Evolutionary conservation across 2,797 vertebrate genomes (phyloP).

Genomic region (Corythornis leucogaster): DNA sequence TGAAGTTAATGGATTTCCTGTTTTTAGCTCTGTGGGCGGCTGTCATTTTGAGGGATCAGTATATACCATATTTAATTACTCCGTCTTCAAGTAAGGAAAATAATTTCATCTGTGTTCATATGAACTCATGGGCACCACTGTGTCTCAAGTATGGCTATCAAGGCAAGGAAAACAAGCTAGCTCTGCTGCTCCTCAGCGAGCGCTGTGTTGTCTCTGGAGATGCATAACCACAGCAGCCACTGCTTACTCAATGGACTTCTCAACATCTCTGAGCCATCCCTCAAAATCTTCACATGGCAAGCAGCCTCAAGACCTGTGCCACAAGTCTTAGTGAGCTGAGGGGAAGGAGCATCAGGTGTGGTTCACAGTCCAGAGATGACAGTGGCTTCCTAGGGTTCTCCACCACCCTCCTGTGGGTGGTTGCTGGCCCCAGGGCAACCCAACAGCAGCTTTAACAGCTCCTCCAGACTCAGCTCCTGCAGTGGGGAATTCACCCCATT

Average conservation of each 20-base stretch:
- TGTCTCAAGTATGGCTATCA: not conserved
- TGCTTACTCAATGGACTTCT: not conserved
- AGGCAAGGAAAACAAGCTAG: not conserved
- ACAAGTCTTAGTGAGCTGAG: not conserved
- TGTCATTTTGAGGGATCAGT: constrained; percentile 75
- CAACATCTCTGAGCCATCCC: not conserved
- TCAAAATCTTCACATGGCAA: not conserved
- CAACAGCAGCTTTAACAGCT: not conserved
- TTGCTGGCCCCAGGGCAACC: not conserved
- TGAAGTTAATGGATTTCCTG: constrained; percentile 79
- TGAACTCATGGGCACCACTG: not conserved
- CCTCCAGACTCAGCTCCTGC: not conserved
- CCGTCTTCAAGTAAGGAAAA: constrained; percentile 41
- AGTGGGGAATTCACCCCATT: not conserved
- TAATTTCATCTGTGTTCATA: not conserved
- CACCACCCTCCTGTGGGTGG: not conserved
- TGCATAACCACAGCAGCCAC: not conserved
- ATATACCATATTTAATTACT: constrained; percentile 67
- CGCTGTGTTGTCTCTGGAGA: not conserved
- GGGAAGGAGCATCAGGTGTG: not conserved
- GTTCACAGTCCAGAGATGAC: not conserved
- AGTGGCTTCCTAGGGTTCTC: not conserved
- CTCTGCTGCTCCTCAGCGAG: accelerated
- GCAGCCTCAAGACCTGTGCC: not conserved
- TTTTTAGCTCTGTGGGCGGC: constrained; percentile 71